Base-by-base conservation (phyloP, 2,797 vertebrate genomes). In the Aphelocoma californica region DNA sequence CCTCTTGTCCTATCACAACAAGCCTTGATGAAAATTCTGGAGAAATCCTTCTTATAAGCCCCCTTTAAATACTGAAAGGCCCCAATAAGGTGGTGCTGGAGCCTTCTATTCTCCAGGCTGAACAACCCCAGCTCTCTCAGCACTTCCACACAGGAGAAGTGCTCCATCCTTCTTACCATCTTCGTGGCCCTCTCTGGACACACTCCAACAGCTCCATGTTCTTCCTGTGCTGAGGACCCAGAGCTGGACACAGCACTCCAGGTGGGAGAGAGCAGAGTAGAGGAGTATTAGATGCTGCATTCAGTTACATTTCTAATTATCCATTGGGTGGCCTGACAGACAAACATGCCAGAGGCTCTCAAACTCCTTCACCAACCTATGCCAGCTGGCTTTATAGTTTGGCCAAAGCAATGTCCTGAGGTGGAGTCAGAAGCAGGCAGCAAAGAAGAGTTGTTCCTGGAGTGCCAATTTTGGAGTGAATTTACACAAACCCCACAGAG, bases 261-360 rank as follows among this genome's bases (percentile, higher is more conserved):
- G 47, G 8, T 67, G 54, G 21, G 40, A 73, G 29, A 58, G 24
- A 56, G 36, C 28, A 75, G 31, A 48, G 21, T 6, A 32, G 13
- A 77, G 32, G 32, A 32, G 28, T 23, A 15, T 47, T 11, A 58
- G 24, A 56, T 1, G 1, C 53, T 67, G 42, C 45, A 32, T 36
- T 77, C 36, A 14, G 14, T 31, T 67, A 65, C 71, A 91, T 61
- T 38, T 44, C 40, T 29, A 36, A 64, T 2, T 3, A 19, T 14
- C 8, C 44, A 56, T 0, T 1, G 29, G 2, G 0, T 18, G 13
- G 45, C 28, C 38, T 34, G 36, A 29, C 9, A 34, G 21, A 5
- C 3, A 87, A 57, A 75, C 5, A n/a, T 1, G 2, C 24, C 66
- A 66, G 7, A 12, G 45, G 31, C 23, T 88, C 51, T 34, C 34